Base-by-base conservation (phyloP, 1,140 invertebrate species). In the Venturia canescens region DNA sequence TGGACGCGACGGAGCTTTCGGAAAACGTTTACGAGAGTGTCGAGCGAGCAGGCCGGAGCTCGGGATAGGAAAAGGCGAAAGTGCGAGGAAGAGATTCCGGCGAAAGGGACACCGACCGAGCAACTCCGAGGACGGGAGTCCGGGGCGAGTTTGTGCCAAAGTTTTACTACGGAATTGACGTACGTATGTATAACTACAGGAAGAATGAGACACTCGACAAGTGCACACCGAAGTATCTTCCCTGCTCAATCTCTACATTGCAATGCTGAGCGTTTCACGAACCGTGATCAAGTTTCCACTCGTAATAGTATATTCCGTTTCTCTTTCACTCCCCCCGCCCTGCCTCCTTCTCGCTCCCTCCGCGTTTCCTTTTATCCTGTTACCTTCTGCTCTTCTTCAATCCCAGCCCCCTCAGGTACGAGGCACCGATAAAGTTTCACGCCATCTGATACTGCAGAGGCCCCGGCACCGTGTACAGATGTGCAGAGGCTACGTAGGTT, bases 211-310 rank as follows among this genome's bases (percentile, higher is more conserved):
- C 60, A 16, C 72, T 76, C 50, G 21, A 27, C 50, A 48, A 57
- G 31, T 72, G 31, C 60, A 44, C 78, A 79, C 50, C n/a, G 29
- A 38, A 34, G 78, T 23, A 79, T 69, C 72, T 60, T 76, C 11
- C 27, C 18, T n/a, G n/a, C 44, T 76, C 72, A 29, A 27, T 74
- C 23, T 76, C 29, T 53, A 27, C 72, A 53, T 63, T 63, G 34
- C 50, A 63, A 63, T 38, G 72, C 72, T 76, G 50, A 76, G 27
- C 72, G 50, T 76, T 76, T 76, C 72, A 76, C 53, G 27, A 53
- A 63, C 72, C 27, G 72, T 76, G 53, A 76, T 76, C 72, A 63
- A 76, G 72, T 76, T 76, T 76, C 72, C 63, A 76, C 34, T 76
- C 72, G 72, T 76, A 76, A 78, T 78, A 67, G 63, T 69, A 67